phyloP scores from a whole-genome alignment of 2,888 invertebrate genomes.

The Rhyacophila evoluta region DNA sequence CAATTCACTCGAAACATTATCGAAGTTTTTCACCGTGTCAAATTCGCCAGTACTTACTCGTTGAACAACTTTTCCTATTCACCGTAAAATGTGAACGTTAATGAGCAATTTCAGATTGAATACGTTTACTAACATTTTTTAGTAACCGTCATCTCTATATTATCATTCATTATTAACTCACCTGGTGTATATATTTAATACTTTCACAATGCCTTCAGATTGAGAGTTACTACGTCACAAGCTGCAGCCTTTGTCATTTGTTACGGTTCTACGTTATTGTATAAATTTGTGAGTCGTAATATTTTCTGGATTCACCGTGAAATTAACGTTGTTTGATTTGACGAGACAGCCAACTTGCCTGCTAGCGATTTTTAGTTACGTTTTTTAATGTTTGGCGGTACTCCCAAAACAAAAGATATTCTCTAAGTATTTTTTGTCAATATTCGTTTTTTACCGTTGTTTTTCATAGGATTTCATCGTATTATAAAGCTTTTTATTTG shows the following conservation, averaged over 20 bases:
- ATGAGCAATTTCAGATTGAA: background rate
- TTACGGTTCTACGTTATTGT: background rate
- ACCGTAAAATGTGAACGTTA: background rate
- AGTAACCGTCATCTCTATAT: background rate
- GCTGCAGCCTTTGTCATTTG: background rate
- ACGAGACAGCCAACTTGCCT: background rate
- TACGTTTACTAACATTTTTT: background rate
- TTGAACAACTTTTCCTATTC: background rate
- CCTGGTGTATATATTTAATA: background rate
- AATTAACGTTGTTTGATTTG: background rate
- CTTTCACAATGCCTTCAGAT: background rate
- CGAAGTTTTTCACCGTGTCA: background rate
- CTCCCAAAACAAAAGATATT: too few relatives aligned
- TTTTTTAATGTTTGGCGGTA: too few relatives aligned
- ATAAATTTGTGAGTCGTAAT: background rate
- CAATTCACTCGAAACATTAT: background rate
- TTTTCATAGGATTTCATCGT: too few relatives aligned
- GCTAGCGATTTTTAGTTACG: background rate
- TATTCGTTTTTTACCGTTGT: too few relatives aligned
- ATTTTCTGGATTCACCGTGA: conserved; percentile 18
- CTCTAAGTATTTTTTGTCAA: too few relatives aligned
- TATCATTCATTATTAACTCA: background rate
- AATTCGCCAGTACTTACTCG: background rate
- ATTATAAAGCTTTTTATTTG: too few relatives aligned
- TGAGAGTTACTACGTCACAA: background rate